A percentile compares a stretch with the other conserved stretches of the same genome.
Evolutionary conservation across 2,113 vertebrate species (phyloP).

Genomic region (Hyperopisus bebe): DNA sequence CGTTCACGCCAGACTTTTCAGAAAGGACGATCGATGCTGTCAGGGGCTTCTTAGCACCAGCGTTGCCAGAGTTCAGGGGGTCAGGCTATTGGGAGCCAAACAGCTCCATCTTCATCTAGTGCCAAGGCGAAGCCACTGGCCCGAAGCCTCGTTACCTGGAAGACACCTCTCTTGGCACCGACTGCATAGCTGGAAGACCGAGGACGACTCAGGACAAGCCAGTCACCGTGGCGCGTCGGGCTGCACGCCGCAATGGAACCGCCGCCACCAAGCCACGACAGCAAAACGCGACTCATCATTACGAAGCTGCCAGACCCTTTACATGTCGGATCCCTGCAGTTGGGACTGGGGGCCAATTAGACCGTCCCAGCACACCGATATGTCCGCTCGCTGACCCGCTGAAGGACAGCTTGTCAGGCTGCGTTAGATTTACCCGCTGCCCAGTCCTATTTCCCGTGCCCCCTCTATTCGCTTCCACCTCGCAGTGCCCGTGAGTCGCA

Average conservation of each 20-base stretch:
- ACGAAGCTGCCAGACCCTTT: background rate
- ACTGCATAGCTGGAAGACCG: background rate
- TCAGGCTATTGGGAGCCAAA: background rate
- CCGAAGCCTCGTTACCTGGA: background rate
- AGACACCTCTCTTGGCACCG: background rate
- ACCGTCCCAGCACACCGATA: background rate
- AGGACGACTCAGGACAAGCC: background rate
- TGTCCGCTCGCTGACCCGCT: background rate
- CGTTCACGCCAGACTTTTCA: background rate
- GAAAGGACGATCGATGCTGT: background rate
- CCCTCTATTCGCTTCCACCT: background rate
- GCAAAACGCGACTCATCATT: slow-evolving; percentile 2
- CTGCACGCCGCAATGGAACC: background rate
- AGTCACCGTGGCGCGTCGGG: background rate
- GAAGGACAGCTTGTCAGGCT: background rate
- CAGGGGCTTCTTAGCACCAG: background rate
- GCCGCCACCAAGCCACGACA: background rate
- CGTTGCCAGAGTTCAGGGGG: background rate
- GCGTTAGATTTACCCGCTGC: background rate
- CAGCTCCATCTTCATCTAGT: background rate
- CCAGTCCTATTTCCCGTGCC: background rate
- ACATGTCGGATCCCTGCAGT: background rate
- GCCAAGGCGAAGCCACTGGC: background rate
- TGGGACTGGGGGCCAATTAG: background rate
- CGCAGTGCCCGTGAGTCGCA: background rate